Conservation (phyloP, 1,140 invertebrate species). For the Helicorthomorpha holstii region DNA sequence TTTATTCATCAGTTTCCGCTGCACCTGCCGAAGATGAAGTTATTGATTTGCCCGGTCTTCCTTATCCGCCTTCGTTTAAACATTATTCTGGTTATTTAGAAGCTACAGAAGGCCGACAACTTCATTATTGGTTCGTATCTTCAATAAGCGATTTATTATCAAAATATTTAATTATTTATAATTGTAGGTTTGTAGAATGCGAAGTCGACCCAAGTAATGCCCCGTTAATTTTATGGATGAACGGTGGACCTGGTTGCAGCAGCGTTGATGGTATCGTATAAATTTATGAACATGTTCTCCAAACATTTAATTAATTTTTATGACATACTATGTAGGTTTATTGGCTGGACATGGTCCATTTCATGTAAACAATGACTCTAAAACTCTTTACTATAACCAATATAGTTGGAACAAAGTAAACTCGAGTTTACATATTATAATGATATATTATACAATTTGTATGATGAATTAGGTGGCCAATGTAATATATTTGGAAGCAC, state of each 20-base stretch:
- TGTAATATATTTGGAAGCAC: conserved; percentile 36
- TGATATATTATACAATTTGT: background rate
- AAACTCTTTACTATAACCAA: conserved; percentile 24
- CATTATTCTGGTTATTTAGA: conserved; percentile 22
- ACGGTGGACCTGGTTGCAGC: conserved; percentile 37
- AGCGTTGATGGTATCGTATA: conserved; percentile 33
- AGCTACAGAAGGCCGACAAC: conserved; percentile 12
- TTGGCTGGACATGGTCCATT: conserved; percentile 36
- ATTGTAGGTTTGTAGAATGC: conserved; percentile 33
- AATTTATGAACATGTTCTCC: too few relatives aligned
- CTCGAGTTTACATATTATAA: background rate
- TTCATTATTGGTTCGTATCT: conserved; percentile 25
- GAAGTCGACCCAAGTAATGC: conserved; percentile 26
- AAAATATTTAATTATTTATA: conserved; percentile 3
- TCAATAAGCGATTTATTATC: too few relatives aligned
- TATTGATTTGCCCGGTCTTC: conserved; percentile 16
- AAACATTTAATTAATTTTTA: too few relatives aligned
- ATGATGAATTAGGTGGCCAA: conserved; percentile 26
- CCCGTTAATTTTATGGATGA: conserved; percentile 37
- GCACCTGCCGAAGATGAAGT: conserved; percentile 15
- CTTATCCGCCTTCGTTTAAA: conserved; percentile 13
- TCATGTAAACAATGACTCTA: conserved; percentile 22
- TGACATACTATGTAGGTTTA: too few relatives aligned
- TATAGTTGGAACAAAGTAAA: conserved; percentile 32
- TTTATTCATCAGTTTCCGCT: background rate